These are phyloP conservation scores for Drosophila phalerata DNA, from an alignment of 2,888 invertebrate genomes.

Conservation along the genomic window DNA sequence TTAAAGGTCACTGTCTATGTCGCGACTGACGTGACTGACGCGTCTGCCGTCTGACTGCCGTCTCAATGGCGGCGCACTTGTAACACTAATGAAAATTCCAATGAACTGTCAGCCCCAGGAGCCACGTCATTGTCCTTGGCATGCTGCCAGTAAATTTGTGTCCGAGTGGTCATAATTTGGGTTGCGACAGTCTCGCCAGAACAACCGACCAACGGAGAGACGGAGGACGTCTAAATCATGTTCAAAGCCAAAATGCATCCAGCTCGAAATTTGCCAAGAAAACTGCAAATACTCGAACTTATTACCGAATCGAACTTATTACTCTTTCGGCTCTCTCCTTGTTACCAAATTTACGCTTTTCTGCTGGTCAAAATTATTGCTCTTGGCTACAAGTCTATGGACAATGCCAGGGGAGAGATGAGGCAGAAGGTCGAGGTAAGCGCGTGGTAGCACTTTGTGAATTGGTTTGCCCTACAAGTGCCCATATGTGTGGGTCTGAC, in stretches of 20 bases:
- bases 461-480: slow-evolving; percentile 54
- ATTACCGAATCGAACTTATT: slow-evolving; percentile 1
- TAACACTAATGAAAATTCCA: slow-evolving; percentile 79
- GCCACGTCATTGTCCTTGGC: slow-evolving; percentile 68
- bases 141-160: slow-evolving; percentile 68
- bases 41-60: slow-evolving; percentile 60
- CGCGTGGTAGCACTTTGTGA: slow-evolving; percentile 61
- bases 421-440: slow-evolving; percentile 7
- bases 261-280: slow-evolving; percentile 58
- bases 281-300: slow-evolving; percentile 38
- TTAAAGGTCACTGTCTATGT: slow-evolving; percentile 59
- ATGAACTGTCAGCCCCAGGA: slow-evolving; percentile 68
- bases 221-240: slow-evolving; percentile 13
- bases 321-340: not conserved
- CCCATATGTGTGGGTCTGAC: slow-evolving; percentile 43
- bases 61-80: slow-evolving; percentile 76
- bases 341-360: slow-evolving; percentile 2
- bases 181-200: slow-evolving; percentile 17
- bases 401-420: slow-evolving; percentile 4
- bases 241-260: slow-evolving; percentile 53
- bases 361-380: slow-evolving; percentile 42
- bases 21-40: slow-evolving; percentile 35
- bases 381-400: slow-evolving; percentile 30
- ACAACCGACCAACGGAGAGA: not conserved
- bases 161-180: slow-evolving; percentile 75